Evolutionary conservation across 2,888 invertebrate species (phyloP).

Genomic region (Heliconius cydno): DNA sequence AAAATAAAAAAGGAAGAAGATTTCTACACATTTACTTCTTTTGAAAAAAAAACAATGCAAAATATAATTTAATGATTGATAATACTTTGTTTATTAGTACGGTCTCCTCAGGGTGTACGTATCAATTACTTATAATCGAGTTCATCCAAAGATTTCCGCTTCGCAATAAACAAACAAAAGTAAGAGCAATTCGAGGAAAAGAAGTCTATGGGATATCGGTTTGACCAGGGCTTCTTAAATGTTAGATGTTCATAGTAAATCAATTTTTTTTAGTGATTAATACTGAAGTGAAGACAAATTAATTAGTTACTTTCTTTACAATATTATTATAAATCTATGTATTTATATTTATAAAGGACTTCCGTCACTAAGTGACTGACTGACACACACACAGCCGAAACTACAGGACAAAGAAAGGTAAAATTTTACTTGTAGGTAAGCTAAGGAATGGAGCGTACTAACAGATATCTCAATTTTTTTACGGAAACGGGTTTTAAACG

Average conservation of each 20-base stretch:
- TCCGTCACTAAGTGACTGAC: no score
- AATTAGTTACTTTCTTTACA: background rate
- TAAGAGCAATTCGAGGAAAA: constrained; percentile 32
- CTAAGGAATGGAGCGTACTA: no score
- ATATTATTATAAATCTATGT: no score
- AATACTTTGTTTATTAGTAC: constrained; percentile 16
- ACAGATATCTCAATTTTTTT: no score
- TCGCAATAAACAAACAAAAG: constrained; percentile 57
- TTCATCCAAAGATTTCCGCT: constrained; percentile 57
- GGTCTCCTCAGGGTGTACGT: constrained; percentile 42
- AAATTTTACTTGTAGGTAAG: no score
- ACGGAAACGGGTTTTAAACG: no score
- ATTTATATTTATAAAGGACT: no score
- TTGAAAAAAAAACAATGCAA: background rate
- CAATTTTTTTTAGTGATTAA: background rate
- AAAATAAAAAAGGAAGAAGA: no score
- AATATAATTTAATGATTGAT: constrained; percentile 10
- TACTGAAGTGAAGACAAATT: background rate
- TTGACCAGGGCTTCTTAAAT: constrained; percentile 22
- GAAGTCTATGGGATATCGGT: constrained; percentile 22
- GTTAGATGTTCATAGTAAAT: no score
- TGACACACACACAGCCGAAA: no score
- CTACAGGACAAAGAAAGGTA: no score
- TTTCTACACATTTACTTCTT: no score
- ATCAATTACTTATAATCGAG: constrained; percentile 57